Evolutionary conservation across 2,113 vertebrate genomes (phyloP).

Genomic region (Oenanthe oenanthe): DNA sequence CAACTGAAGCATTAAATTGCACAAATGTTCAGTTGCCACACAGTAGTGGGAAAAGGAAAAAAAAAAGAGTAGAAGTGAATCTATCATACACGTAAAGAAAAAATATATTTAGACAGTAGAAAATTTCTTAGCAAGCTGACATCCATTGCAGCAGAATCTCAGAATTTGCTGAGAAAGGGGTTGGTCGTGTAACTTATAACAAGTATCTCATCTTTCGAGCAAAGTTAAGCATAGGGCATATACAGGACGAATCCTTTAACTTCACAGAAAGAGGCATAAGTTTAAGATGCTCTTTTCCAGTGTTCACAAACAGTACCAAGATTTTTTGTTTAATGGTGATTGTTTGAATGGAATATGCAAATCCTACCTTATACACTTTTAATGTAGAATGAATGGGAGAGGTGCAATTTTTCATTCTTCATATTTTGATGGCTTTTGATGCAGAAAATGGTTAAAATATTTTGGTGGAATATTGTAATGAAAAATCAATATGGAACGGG

Average conservation of each 20-base stretch:
- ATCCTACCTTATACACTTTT: background rate
- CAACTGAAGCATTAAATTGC: background rate
- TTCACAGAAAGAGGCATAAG: background rate
- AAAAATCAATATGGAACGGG: background rate
- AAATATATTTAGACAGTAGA: background rate
- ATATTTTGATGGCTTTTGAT: background rate
- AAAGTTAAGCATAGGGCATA: background rate
- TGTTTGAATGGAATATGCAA: background rate
- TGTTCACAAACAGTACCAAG: background rate
- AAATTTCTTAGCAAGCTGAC: background rate
- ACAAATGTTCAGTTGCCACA: background rate
- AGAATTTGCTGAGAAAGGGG: background rate
- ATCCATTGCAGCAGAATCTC: background rate
- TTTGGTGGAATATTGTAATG: background rate
- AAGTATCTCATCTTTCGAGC: background rate
- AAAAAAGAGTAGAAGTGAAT: background rate
- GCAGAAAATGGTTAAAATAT: slow-evolving; percentile 25
- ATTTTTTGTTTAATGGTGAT: background rate
- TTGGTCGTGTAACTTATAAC: background rate
- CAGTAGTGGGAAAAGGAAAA: background rate
- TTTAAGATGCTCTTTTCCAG: background rate
- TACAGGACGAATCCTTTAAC: background rate
- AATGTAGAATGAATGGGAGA: background rate
- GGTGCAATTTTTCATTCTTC: background rate
- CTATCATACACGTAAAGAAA: background rate